Conservation (phyloP, 2,797 vertebrate genomes). For the Rhinichthys osculus region DNA sequence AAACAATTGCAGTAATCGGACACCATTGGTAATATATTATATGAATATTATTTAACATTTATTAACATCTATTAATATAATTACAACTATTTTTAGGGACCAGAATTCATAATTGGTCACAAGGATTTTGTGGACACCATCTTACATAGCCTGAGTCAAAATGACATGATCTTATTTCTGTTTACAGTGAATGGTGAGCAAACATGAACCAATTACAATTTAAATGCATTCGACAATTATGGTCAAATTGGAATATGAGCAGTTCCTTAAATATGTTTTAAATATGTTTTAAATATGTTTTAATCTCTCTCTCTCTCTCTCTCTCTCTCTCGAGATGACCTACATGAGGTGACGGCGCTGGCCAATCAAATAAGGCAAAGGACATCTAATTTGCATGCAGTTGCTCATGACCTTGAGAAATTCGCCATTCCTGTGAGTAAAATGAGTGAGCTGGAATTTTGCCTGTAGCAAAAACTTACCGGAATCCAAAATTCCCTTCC, state of each 20-base stretch:
- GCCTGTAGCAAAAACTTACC: background rate
- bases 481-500: background rate
- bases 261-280: background rate
- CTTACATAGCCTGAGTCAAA: constrained; percentile 73
- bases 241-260: background rate
- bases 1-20: background rate
- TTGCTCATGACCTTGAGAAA: constrained; percentile 71
- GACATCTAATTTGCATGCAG: constrained; percentile 75
- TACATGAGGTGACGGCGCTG: constrained; percentile 70
- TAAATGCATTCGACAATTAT: background rate
- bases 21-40: background rate
- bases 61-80: background rate
- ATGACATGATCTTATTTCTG: constrained; percentile 79
- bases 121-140: constrained; percentile 76
- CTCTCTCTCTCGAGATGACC: constrained; percentile 69
- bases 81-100: constrained; percentile 68
- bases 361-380: constrained; percentile 73
- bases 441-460: background rate
- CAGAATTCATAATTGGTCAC: constrained; percentile 75
- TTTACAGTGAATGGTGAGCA: constrained; percentile 73
- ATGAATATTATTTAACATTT: background rate
- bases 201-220: background rate
- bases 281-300: background rate
- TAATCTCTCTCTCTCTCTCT: too few species aligned
- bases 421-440: constrained; percentile 67